Base-by-base conservation (phyloP, 1,140 invertebrate genomes). In the Drosophila cardini region DNA sequence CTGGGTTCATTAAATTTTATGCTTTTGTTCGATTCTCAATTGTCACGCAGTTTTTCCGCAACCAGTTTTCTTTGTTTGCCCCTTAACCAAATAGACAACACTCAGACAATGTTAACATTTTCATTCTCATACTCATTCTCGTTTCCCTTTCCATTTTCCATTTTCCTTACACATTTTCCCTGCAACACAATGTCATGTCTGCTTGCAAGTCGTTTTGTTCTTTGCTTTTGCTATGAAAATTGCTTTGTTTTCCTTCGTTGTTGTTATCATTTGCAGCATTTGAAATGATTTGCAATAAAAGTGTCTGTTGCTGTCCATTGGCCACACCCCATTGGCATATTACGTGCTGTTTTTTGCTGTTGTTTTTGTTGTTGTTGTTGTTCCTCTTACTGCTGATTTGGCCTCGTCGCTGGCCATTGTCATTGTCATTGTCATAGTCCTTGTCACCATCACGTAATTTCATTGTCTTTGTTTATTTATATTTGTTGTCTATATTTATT, bases 241-340 rank as follows among this genome's bases (percentile, higher is more conserved):
- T 68, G 69, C 58, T 72, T 61, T 64, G 26, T 42, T 21, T n/a
- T 65, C 5, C 50, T 45, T 71, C 62, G 56, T 61, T 77, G 71
- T 79, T 86, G 76, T 83, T 87, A 86, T 79, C 83, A 86, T 82
- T 86, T 86, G 83, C 83, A 86, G 83, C 79, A 87, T 86, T 86
- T 86, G 83, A 86, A 86, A 86, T 86, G 83, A 86, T 86, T 86
- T 86, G 83, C 83, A 86, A 87, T 87, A 87, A 87, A 87, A 83
- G 83, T 89, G 83, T 87, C 83, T 89, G 83, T 67, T 71, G 71
- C 69, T 77, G 76, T 71, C 76, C 84, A 83, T 80, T 83, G 84
- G 79, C 76, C 79, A 87, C 72, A 81, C 83, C 83, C 83, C 83
- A 87, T 87, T 89, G 83, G 64, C 69, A 78, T 78, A 86, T 79